Percentiles rank a stretch among this genome's conserved stretches.
These are phyloP conservation scores for Dicerorhinus sumatrensis DNA, from an alignment of 2,113 vertebrate genomes.

Conservation along the genomic window DNA sequence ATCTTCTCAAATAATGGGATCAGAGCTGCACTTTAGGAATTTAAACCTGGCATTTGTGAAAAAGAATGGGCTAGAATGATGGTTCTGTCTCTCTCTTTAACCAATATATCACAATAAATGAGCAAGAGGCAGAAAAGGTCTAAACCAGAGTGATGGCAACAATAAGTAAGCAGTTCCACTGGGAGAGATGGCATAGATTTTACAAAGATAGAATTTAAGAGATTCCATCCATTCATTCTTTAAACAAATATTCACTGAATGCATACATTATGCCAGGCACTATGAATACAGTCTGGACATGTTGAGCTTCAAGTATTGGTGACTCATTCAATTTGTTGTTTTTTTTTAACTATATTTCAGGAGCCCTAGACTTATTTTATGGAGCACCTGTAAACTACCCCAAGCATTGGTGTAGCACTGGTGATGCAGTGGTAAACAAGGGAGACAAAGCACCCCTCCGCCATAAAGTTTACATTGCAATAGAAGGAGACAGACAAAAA, in stretches of 20 bases:
- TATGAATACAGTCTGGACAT: background rate
- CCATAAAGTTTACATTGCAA: background rate
- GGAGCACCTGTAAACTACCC: background rate
- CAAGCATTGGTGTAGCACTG: background rate
- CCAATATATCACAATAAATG: background rate
- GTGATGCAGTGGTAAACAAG: background rate
- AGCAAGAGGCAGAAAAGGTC: background rate
- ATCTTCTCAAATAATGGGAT: background rate
- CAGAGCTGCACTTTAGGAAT: background rate
- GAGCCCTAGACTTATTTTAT: background rate
- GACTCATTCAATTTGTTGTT: background rate
- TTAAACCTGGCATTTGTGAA: background rate
- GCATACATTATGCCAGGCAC: background rate
- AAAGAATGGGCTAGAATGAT: background rate
- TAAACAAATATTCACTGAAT: constrained; percentile 9
- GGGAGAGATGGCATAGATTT: background rate
- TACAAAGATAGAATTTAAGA: background rate
- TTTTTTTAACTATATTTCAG: background rate
- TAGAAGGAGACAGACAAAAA: background rate
- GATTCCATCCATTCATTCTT: background rate
- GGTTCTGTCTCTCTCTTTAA: background rate
- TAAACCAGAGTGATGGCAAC: background rate
- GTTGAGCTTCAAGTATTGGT: background rate
- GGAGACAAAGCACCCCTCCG: background rate
- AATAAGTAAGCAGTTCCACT: background rate